Evolutionary conservation across 1,140 invertebrate genomes (phyloP).

Genomic region (Drosophila fuyamai): DNA sequence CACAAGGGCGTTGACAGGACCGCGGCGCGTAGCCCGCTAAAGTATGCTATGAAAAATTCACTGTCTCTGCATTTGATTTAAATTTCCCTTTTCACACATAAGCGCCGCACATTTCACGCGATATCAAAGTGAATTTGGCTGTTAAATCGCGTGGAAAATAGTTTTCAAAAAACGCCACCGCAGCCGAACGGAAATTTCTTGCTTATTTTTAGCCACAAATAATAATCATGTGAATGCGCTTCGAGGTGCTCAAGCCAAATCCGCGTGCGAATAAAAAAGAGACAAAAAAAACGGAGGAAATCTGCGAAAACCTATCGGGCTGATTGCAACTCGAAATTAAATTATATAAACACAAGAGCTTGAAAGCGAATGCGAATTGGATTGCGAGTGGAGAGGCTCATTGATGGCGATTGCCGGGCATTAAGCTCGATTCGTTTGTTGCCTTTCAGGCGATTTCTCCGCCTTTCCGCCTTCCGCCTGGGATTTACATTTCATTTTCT

Average conservation of each 20-base stretch:
- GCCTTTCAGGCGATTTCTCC: constrained; percentile 42
- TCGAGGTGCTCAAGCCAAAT: constrained; percentile 44
- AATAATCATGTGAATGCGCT: constrained; percentile 50
- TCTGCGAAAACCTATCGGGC: constrained; percentile 67
- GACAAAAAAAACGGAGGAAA: constrained; percentile 27
- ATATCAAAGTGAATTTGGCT: constrained; percentile 74
- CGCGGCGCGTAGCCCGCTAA: constrained; percentile 44
- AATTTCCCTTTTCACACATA: constrained; percentile 68
- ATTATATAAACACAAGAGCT: constrained; percentile 77
- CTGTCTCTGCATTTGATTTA: constrained; percentile 74
- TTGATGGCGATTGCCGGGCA: constrained; percentile 70
- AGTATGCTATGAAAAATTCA: constrained; percentile 79
- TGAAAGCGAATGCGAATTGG: constrained; percentile 35
- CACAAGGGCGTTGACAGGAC: constrained; percentile 46
- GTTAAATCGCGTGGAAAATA: constrained; percentile 80
- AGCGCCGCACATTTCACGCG: constrained; percentile 34
- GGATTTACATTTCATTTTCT: constrained; percentile 81
- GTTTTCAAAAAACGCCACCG: constrained; percentile 55
- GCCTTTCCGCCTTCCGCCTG: constrained; percentile 29
- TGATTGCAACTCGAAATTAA: constrained; percentile 78
- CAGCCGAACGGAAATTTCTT: constrained; percentile 26
- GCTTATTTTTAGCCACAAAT: constrained; percentile 66
- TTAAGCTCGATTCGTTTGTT: constrained; percentile 57
- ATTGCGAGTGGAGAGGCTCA: constrained; percentile 33
- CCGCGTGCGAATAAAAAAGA: constrained; percentile 24